These are phyloP conservation scores for Fratercula arctica DNA, from an alignment of 2,797 vertebrate species.

Conservation along the genomic window DNA sequence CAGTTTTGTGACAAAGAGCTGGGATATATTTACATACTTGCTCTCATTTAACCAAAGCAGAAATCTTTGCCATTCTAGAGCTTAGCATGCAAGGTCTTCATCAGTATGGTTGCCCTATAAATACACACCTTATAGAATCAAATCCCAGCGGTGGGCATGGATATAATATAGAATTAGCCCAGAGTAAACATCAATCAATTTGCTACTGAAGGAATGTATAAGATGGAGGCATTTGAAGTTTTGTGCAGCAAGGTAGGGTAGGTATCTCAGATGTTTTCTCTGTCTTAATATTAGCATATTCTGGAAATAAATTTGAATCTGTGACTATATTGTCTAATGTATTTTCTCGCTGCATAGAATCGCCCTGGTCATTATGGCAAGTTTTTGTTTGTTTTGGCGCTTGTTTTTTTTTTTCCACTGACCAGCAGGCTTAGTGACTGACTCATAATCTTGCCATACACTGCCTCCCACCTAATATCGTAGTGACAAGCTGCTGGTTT, in stretches of 20 bases:
- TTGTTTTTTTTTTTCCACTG: background rate
- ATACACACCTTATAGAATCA: background rate
- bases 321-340: background rate
- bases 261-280: background rate
- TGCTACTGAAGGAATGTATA: background rate
- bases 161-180: background rate
- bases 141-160: background rate
- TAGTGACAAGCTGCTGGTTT: slow-evolving; percentile 13
- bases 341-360: background rate
- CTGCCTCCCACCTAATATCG: background rate
- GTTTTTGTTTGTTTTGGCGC: background rate
- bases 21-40: slow-evolving; percentile 21
- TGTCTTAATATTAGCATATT: background rate
- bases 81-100: background rate
- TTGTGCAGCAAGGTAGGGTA: background rate
- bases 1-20: slow-evolving; percentile 35
- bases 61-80: background rate
- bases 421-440: background rate
- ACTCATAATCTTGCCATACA: background rate
- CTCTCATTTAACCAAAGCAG: slow-evolving; percentile 21
- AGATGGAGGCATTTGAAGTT: background rate
- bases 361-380: background rate
- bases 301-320: background rate
- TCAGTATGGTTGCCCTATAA: background rate
- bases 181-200: background rate